phyloP scores from a whole-genome alignment of 2,797 vertebrate genomes.

The Lacerta agilis region DNA sequence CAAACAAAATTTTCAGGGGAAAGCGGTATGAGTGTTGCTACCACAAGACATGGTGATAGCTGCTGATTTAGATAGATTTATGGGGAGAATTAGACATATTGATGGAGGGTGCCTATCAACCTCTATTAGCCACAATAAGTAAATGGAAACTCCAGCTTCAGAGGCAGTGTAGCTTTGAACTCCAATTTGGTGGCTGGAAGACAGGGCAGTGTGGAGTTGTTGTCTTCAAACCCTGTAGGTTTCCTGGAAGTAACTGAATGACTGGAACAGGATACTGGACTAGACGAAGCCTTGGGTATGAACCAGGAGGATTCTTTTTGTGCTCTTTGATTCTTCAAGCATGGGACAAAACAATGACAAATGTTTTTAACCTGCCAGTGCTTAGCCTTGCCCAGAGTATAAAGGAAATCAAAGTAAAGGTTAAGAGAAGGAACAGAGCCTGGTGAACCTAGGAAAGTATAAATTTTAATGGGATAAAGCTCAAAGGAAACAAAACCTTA shows the following conservation, averaged over 20 bases:
- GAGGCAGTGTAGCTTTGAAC: not conserved
- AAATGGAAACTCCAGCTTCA: not conserved
- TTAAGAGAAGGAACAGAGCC: not conserved
- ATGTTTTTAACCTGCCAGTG: not conserved
- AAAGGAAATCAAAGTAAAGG: not conserved
- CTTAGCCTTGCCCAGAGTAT: not conserved
- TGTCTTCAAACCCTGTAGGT: not conserved
- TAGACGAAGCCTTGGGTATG: not conserved
- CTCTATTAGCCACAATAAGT: not conserved
- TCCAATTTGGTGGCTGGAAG: no score
- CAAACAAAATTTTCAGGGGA: no score
- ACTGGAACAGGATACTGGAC: not conserved
- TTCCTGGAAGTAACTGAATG: not conserved
- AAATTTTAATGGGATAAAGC: not conserved
- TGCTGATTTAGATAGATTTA: not conserved
- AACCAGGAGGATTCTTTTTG: not conserved
- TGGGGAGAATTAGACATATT: not conserved
- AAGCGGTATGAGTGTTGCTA: not conserved
- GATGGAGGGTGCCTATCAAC: not conserved
- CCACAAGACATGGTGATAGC: not conserved
- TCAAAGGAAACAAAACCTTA: not conserved
- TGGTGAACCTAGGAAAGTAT: not conserved
- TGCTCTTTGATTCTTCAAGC: not conserved
- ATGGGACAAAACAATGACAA: not conserved
- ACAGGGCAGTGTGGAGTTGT: not conserved